Evolutionary conservation across 2,113 vertebrate genomes (phyloP), one percentile per base, ranked within the genome.

Genomic region (Trichomycterus rosablanca): DNA sequence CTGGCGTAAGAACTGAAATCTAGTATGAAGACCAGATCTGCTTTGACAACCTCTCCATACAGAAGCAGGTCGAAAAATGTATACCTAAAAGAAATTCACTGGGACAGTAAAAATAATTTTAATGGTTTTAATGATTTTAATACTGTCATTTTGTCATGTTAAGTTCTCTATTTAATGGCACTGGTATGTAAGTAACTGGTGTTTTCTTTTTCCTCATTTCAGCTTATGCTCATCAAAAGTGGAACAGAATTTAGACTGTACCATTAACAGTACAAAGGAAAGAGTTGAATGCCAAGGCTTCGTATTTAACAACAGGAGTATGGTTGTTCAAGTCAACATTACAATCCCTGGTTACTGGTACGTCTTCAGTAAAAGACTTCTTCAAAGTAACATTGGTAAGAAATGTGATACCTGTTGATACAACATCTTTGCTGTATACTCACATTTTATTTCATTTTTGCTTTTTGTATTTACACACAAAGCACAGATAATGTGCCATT

Each of bases 231-330:
- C 0, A 2, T 3, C 0, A 3, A 1, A 8, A 11, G 1, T 3
- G 1, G n/a, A 9, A 4, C 1, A 4, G 2, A 0, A 5, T 19
- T 48, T 55, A 11, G 14, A 39, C 3, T 64, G 51, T 9, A 2
- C 2, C 18, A 12, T 7, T 14, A 11, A 15, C 20, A 9, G 11
- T 26, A 23, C 20, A 55, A 28, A 45, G 22, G 22, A 56, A 48
- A 24, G 7, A 7, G 15, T 55, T 37, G 51, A 64, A 35, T 64
- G 61, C 42, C 20, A n/a, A 0, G 12, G 19, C 1, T 44, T 53
- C 9, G 4, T 7, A 4, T 0, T 18, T 5, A 0, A 2, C 2
- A 1, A 10, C 1, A 10, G 7, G 12, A 22, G 3, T 1, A 0
- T 46, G 2, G 0, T 1, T 23, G 15, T 56, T 10, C 15, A 10